phyloP scores from a whole-genome alignment of 2,888 invertebrate genomes.

The Ecdyonurus torrentis region DNA sequence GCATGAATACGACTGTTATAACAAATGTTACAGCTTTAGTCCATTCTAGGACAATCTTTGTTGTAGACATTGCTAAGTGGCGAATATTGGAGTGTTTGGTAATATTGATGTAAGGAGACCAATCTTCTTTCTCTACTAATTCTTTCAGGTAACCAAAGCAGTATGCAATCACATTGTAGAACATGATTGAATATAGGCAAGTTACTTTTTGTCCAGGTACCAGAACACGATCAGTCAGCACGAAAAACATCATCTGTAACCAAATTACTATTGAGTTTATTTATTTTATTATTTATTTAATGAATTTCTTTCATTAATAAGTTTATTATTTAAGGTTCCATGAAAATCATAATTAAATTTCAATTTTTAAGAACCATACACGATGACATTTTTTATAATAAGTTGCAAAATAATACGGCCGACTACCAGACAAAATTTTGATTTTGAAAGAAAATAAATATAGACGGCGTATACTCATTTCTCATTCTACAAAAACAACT shows the following conservation, averaged over 20 bases:
- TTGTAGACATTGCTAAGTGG: slow-evolving; percentile 65
- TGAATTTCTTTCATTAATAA: slow-evolving; percentile 7
- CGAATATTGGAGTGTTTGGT: slow-evolving; percentile 53
- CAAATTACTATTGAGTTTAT: background rate
- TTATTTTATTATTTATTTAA: no score
- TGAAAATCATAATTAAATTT: no score
- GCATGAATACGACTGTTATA: slow-evolving; percentile 57
- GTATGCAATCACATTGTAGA: slow-evolving; percentile 66
- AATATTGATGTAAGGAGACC: slow-evolving; percentile 58
- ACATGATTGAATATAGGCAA: slow-evolving; percentile 59
- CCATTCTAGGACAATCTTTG: slow-evolving; percentile 65
- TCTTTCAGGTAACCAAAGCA: slow-evolving; percentile 59
- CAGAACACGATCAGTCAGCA: slow-evolving; percentile 50
- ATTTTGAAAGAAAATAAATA: no score
- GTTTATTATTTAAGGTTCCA: slow-evolving; percentile 5
- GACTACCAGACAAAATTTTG: no score
- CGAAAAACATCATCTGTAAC: slow-evolving; percentile 52
- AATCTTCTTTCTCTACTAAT: slow-evolving; percentile 54
- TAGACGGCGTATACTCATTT: no score
- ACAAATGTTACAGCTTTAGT: slow-evolving; percentile 66
- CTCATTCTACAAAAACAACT: no score
- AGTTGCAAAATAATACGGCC: no score
- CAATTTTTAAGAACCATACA: no score
- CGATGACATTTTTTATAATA: no score
- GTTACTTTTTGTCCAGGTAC: slow-evolving; percentile 39